phyloP scores from a whole-genome alignment of 2,113 vertebrate genomes.

The Melanerpes formicivorus region DNA sequence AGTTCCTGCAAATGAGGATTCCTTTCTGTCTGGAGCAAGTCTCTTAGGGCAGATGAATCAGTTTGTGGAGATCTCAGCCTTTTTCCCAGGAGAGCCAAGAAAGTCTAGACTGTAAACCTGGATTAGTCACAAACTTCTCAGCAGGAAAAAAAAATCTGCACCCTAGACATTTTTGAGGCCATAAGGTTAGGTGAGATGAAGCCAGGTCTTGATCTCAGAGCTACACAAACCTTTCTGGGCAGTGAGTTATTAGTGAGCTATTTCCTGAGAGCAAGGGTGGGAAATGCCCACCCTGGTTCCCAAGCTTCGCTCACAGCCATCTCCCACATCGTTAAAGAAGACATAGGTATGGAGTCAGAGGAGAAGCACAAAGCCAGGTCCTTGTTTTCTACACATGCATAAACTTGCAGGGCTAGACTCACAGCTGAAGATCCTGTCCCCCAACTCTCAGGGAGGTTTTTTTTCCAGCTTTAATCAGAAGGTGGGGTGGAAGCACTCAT shows the following conservation, averaged over 20 bases:
- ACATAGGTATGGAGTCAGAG: neutral
- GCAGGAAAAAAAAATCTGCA: neutral
- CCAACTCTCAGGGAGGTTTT: neutral
- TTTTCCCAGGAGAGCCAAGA: constrained; percentile 36
- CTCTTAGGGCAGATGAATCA: constrained; percentile 49
- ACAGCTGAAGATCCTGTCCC: neutral
- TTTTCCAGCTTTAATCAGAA: constrained; percentile 14
- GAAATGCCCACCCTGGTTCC: neutral
- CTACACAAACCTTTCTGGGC: neutral
- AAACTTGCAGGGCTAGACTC: neutral
- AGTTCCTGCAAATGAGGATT: neutral
- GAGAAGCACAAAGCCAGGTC: neutral
- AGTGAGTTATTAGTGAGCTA: neutral
- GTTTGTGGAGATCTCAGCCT: constrained; percentile 11
- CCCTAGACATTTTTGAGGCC: neutral
- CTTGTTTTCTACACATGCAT: neutral
- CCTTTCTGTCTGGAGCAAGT: constrained; percentile 10
- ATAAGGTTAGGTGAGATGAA: neutral
- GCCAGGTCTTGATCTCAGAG: neutral
- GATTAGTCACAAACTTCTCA: constrained; percentile 36
- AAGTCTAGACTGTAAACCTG: constrained; percentile 56
- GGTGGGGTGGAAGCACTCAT: neutral
- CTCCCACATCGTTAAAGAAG: neutral
- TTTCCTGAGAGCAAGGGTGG: neutral
- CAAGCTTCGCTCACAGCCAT: neutral